phyloP scores from a whole-genome alignment of 1,140 invertebrate species.

The Ptiloglossa arizonensis region DNA sequence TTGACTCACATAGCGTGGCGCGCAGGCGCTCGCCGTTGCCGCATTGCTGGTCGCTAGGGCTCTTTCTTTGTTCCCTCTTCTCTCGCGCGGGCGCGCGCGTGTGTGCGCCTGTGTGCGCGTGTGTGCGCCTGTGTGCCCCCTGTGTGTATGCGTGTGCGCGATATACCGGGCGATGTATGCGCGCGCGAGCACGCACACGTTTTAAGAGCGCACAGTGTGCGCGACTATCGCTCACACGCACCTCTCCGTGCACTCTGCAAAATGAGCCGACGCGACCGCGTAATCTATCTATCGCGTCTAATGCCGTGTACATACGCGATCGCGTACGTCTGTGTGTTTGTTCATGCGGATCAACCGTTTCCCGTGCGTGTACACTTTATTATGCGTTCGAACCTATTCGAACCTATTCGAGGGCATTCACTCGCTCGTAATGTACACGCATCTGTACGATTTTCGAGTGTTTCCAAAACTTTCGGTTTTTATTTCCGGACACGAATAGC shows the following conservation, averaged over 20 bases:
- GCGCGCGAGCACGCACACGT: neutral
- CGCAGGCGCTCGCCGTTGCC: slow-evolving; percentile 77
- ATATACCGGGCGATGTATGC: neutral
- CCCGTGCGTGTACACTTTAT: neutral
- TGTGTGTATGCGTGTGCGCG: no score
- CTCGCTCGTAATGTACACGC: no score
- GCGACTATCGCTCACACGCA: slow-evolving; percentile 30
- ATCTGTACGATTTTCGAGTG: no score
- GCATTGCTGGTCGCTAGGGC: slow-evolving; percentile 76
- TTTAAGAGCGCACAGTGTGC: no score
- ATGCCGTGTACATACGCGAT: slow-evolving; percentile 16
- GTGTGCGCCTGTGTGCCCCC: neutral
- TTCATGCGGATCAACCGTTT: neutral
- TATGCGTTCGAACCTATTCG: neutral
- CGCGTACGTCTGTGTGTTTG: slow-evolving; percentile 35
- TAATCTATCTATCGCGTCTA: slow-evolving; percentile 24
- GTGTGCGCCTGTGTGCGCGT: neutral
- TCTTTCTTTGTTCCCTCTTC: slow-evolving; percentile 75
- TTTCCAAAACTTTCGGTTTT: no score
- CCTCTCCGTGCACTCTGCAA: slow-evolving; percentile 26
- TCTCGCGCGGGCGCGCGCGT: slow-evolving; percentile 5
- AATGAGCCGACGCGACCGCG: slow-evolving; percentile 21
- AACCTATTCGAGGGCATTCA: no score
- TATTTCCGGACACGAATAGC: no score
- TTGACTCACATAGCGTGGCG: slow-evolving; percentile 81